A percentile compares a stretch with the other conserved stretches of the same genome.
Conservation (phyloP, 2,797 vertebrate species). For the Chrysocyon brachyurus region DNA sequence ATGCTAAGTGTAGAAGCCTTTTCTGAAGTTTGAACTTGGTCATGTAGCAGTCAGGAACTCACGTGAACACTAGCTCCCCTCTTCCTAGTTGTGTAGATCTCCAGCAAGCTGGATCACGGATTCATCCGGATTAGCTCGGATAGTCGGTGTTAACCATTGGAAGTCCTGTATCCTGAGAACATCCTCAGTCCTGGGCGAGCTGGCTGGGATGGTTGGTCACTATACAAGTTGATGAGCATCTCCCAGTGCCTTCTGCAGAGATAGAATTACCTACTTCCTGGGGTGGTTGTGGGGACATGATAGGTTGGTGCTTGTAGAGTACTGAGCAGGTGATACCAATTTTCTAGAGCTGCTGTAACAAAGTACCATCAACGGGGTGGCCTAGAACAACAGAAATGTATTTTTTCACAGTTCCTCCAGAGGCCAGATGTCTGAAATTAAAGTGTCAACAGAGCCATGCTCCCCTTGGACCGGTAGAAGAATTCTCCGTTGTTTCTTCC, state of each 20-base stretch:
- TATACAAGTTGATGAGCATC: neutral
- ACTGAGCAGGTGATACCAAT: neutral
- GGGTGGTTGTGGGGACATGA: neutral
- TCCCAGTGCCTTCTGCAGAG: neutral
- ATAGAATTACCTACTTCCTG: rapidly evolving
- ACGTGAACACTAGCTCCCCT: rapidly evolving
- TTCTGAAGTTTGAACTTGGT: neutral
- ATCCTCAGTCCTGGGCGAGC: neutral
- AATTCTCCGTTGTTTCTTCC: neutral
- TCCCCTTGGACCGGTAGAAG: neutral
- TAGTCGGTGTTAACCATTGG: neutral
- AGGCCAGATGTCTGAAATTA: neutral
- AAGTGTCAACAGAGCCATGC: rapidly evolving
- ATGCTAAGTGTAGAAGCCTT: neutral
- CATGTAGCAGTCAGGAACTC: neutral
- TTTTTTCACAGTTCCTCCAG: neutral
- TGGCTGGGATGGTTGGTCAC: neutral
- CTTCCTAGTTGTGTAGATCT: neutral
- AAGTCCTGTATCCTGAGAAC: neutral
- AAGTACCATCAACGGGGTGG: neutral
- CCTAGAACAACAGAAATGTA: neutral
- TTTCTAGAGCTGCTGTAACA: neutral
- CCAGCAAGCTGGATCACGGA: neutral
- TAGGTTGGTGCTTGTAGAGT: rapidly evolving
- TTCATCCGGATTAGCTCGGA: neutral